Base-by-base conservation (phyloP, 1,140 invertebrate species). In the Bursaphelenchus mucronatus region DNA sequence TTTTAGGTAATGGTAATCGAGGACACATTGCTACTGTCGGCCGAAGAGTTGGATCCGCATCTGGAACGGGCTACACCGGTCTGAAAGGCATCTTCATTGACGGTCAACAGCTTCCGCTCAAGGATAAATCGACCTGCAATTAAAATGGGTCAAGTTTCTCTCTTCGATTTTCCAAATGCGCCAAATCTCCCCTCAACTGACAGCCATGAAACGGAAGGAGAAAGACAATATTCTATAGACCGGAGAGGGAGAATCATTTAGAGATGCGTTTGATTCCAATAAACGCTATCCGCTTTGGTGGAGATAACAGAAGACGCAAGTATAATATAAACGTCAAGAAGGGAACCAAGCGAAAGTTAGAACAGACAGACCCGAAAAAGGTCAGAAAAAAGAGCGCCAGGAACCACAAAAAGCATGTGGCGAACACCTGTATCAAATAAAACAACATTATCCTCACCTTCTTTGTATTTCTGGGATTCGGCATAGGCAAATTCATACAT, bases 401-500 rank as follows among this genome's bases (percentile, higher is more conserved):
- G 0, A 15, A 19, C 13, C 17, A 9, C 13, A 61, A 53, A 44
- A 61, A 61, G 17, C 8, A 61, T 15, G 11, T 11, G 40, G 43
- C 10, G 15, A 53, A 54, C 30, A 30, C 30, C 5, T 30, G 30
- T 5, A 30, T 30, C 30, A 30, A 30, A 30, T 30, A 30, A 30
- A 30, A 30, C 30, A 30, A 30, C 30, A 30, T 30, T 62, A 41
- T 17, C 50, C 19, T 39, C 10, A 64, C 69, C 70, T 72, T 76
- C 75, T 65, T 76, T 76, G 72, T 76, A 76, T n/a, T 47, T 54
- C 57, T 76, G 75, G 6, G 56, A 49, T n/a, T 71, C 70, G 10
- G 78, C 68, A 47, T 61, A 47, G n/a, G 75, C 75, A 64, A 80
- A 76, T 44, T 76, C 75, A 51, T 76, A 76, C 78, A 71, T 78